Percentiles rank a stretch among this genome's conserved stretches.
phyloP scores from a whole-genome alignment of 2,113 vertebrate genomes.

The Tachycineta bicolor region DNA sequence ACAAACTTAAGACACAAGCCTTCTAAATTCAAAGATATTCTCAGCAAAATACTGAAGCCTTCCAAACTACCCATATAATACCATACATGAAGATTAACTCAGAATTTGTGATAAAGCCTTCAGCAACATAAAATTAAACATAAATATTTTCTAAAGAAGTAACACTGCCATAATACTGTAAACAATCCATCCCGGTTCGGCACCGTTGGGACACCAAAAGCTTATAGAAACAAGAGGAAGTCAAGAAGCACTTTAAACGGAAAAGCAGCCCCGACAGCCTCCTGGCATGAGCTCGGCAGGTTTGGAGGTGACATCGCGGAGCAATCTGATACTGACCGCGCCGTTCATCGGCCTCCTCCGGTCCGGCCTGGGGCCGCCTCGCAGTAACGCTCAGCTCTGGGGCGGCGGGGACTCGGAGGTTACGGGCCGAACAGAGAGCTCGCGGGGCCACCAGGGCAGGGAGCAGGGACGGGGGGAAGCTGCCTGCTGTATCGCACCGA shows the following conservation, averaged over 20 bases:
- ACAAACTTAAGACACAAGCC: not conserved
- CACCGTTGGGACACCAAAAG: not conserved
- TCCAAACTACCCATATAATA: not conserved
- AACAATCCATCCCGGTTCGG: accelerated
- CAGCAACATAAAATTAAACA: not conserved
- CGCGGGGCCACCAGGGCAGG: not conserved
- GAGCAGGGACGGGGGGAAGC: not conserved
- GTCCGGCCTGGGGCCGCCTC: not conserved
- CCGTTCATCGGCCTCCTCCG: not conserved
- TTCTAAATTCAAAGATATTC: not conserved
- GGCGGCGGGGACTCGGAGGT: not conserved
- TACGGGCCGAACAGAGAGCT: not conserved
- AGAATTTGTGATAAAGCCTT: not conserved
- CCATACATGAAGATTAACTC: not conserved
- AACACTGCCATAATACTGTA: not conserved
- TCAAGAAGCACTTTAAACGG: not conserved
- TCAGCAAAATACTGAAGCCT: not conserved
- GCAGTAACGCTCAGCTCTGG: not conserved
- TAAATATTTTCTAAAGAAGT: not conserved
- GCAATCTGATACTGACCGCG: not conserved
- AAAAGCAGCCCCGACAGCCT: not conserved
- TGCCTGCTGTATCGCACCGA: not conserved
- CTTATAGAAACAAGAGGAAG: no score
- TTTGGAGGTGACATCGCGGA: not conserved
- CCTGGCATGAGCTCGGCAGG: not conserved